Evolutionary conservation across 1,140 invertebrate genomes (phyloP), one percentile per base, ranked within the genome.

Genomic region (Dysdera silvatica): DNA sequence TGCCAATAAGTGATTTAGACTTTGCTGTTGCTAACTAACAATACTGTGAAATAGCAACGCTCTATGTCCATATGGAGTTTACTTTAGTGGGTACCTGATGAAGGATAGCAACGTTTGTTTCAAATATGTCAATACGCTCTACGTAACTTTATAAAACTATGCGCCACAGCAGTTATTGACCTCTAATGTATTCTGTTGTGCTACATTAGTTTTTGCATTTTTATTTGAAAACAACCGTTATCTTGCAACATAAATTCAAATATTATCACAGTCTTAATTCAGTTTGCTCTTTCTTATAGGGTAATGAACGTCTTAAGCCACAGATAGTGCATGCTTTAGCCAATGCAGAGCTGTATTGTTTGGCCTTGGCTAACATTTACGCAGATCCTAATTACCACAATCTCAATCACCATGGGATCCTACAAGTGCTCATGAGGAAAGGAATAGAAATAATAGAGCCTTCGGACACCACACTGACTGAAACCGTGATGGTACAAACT

Each of bases 331-430:
- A 94, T 70, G 84, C 86, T 28, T 79, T 99, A 69, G 90, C 91
- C 65, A 96, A 89, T 80, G 94, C 93, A 65, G 94, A 97, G 76
- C 81, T 98, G 20, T 99, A 98, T 80, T 95, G 93, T 77, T 81
- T 92, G 75, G 93, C 93, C 47, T 80, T 97, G 75, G 87, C 89
- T 67, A 95, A 94, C 79, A 93, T 98, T 77, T 98, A 98, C 78
- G 90, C 89, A 51, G 94, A 98, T 80, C 91, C 91, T 57, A 92
- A 94, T 77, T 93, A 92, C 77, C 87, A 93, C 79, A 91, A 89
- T 79, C 83, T 95, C 64, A 94, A 92, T 80, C 92, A 97, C 78
- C 89, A 87, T 83, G 89, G 90, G 71, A 75, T 79, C 47, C 74
- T 80, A 24, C 91, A 95, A 79, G 91, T 91, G 55, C 80, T 98